A percentile compares a stretch with the other conserved stretches of the same genome.
These are phyloP conservation scores for Hipposideros larvatus DNA, from an alignment of 2,797 vertebrate genomes.

Conservation along the genomic window DNA sequence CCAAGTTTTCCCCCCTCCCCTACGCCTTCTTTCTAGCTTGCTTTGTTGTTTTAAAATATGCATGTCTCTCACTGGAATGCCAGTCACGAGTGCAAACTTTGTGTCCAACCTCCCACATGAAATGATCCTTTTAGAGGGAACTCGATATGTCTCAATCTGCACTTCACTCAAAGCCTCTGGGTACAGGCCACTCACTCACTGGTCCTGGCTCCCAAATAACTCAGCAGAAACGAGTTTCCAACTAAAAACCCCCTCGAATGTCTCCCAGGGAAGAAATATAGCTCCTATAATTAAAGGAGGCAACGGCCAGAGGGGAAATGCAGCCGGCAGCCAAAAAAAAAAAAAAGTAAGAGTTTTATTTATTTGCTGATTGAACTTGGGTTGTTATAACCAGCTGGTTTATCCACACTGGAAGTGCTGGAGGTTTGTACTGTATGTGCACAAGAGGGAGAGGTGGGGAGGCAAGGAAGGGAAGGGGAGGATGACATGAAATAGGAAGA, in stretches of 20 bases:
- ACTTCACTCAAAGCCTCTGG: slow-evolving; percentile 94
- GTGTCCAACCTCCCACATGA: slow-evolving; percentile 99
- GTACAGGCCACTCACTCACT: slow-evolving; percentile 88
- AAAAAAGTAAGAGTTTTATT: slow-evolving; percentile 90
- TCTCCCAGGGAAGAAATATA: slow-evolving; percentile 88
- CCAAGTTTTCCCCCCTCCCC: slow-evolving; percentile 89
- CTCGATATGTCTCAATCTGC: slow-evolving; percentile 99
- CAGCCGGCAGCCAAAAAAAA: slow-evolving; percentile 88
- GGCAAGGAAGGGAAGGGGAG: background rate
- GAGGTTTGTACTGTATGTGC: slow-evolving; percentile 84
- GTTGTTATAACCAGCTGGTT: slow-evolving; percentile 91
- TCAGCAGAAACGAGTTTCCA: slow-evolving; percentile 86
- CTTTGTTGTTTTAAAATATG: slow-evolving; percentile 99
- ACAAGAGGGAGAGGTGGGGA: slow-evolving; percentile 60
- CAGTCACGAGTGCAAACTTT: slow-evolving; percentile 99
- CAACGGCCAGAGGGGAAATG: slow-evolving; percentile 89
- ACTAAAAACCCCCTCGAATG: slow-evolving; percentile 87
- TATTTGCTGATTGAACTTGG: slow-evolving; percentile 83
- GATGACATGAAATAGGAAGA: slow-evolving; percentile 26
- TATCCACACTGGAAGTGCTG: slow-evolving; percentile 89
- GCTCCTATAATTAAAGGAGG: slow-evolving; percentile 90
- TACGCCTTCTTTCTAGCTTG: slow-evolving; percentile 94
- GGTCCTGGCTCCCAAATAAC: slow-evolving; percentile 91
- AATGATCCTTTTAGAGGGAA: slow-evolving; percentile 99
- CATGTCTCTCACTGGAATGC: slow-evolving; percentile 99